Evolutionary conservation across 2,888 invertebrate species (phyloP).

Genomic region (Drosophila conformis): DNA sequence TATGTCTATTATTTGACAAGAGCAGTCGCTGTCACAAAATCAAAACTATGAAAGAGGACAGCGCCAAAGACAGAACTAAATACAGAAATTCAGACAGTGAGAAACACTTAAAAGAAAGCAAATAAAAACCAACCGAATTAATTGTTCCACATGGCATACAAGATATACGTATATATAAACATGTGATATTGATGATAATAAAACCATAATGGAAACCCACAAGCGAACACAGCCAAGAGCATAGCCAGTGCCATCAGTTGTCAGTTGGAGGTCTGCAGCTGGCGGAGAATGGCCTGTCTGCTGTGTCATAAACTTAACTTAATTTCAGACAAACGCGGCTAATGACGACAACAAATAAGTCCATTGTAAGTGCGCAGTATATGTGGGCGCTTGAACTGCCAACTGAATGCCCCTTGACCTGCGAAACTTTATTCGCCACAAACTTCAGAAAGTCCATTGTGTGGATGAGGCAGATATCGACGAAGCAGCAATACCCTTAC

Average conservation of each 20-base stretch:
- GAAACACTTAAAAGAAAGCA: conserved; percentile 69
- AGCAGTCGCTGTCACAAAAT: conserved; percentile 78
- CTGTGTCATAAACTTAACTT: conserved; percentile 74
- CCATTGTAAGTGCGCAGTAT: conserved; percentile 29
- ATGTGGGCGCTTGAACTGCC: conserved; percentile 20
- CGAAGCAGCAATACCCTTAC: conserved; percentile 19
- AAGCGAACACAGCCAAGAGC: conserved; percentile 43
- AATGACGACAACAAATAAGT: conserved; percentile 75
- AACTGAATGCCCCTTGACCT: conserved; percentile 37
- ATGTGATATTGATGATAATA: conserved; percentile 80
- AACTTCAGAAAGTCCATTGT: conserved; percentile 40
- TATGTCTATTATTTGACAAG: conserved; percentile 58
- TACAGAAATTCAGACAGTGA: conserved; percentile 21
- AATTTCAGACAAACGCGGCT: conserved; percentile 77
- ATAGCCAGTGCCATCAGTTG: conserved; percentile 13
- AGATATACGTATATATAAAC: conserved; percentile 43
- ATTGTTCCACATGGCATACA: conserved; percentile 68
- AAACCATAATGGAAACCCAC: conserved; percentile 71
- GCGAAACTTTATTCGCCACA: conserved; percentile 47
- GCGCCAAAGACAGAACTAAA: conserved; percentile 31
- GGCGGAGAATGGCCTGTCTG: conserved; percentile 21
- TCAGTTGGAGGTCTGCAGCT: conserved; percentile 30
- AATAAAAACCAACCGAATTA: conserved; percentile 72
- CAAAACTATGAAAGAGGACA: conserved; percentile 73
- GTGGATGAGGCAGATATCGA: neutral